Conservation (phyloP, 2,797 vertebrate species). For the Craterocephalus amniculus region DNA sequence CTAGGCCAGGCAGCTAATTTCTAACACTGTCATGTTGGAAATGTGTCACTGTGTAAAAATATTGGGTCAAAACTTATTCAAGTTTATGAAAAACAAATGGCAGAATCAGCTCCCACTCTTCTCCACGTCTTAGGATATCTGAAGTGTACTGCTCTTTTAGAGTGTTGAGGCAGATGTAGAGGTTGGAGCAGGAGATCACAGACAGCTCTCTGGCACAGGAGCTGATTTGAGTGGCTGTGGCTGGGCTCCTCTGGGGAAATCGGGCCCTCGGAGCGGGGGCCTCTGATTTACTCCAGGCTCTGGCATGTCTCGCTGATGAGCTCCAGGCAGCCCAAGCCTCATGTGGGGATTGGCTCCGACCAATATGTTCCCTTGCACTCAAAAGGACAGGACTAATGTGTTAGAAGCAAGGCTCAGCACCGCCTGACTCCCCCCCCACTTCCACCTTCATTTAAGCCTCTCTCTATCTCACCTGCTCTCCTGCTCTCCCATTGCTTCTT, state of each 20-base stretch:
- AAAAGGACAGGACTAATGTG: constrained; percentile 81
- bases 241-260: constrained; percentile 81
- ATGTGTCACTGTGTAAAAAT: too few relatives aligned
- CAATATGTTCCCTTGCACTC: constrained; percentile 80
- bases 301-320: constrained; percentile 81
- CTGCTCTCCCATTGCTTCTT: constrained; percentile 63
- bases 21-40: too few relatives aligned
- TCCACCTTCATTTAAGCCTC: constrained; percentile 74
- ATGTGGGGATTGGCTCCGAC: constrained; percentile 73
- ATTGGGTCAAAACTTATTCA: background rate
- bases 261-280: constrained; percentile 68
- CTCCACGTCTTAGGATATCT: constrained; percentile 16
- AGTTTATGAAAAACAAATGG: background rate
- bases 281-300: constrained; percentile 82
- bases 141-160: constrained; percentile 41
- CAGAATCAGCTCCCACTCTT: background rate
- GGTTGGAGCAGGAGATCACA: constrained; percentile 54
- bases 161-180: constrained; percentile 38
- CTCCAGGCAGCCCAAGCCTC: constrained; percentile 72
- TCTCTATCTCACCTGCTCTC: constrained; percentile 71
- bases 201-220: constrained; percentile 49
- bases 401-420: constrained; percentile 53
- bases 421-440: constrained; percentile 52
- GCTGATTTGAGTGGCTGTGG: constrained; percentile 78
- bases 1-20: too few relatives aligned